Evolutionary conservation across 2,888 invertebrate species (phyloP).

Genomic region (Cremastobaeus sp.): DNA sequence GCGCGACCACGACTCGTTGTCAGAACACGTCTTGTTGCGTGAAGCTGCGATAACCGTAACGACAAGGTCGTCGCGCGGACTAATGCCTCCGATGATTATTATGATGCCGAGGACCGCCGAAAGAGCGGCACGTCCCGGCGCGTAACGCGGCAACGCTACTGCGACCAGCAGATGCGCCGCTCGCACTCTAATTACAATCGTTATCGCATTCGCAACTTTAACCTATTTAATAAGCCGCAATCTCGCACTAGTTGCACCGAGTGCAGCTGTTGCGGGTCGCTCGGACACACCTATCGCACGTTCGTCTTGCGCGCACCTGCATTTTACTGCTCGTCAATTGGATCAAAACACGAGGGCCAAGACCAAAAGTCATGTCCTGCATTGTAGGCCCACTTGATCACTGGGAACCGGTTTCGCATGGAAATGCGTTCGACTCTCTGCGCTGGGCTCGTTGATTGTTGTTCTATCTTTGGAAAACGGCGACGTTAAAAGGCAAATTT

Average conservation of each 20-base stretch:
- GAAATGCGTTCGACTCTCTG: too few relatives aligned
- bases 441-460: too few relatives aligned
- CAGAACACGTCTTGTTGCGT: slow-evolving; percentile 45
- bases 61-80: slow-evolving; percentile 37
- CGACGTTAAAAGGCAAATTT: too few relatives aligned
- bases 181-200: slow-evolving; percentile 70
- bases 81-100: slow-evolving; percentile 46
- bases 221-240: slow-evolving; percentile 73
- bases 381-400: background rate
- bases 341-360: background rate
- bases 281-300: slow-evolving; percentile 42
- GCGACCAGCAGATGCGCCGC: slow-evolving; percentile 37
- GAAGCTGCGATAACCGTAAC: slow-evolving; percentile 46
- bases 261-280: slow-evolving; percentile 61
- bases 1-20: slow-evolving; percentile 43
- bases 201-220: slow-evolving; percentile 74
- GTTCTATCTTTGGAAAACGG: too few relatives aligned
- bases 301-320: slow-evolving; percentile 50
- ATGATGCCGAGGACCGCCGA: slow-evolving; percentile 24
- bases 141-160: slow-evolving; percentile 15
- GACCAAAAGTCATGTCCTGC: background rate
- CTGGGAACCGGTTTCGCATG: too few relatives aligned
- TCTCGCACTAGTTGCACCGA: slow-evolving; percentile 60
- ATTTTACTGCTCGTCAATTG: slow-evolving; percentile 41
- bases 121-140: background rate